These are phyloP conservation scores for Meiosimyza decipiens DNA, from an alignment of 2,888 invertebrate genomes.

Conservation along the genomic window DNA sequence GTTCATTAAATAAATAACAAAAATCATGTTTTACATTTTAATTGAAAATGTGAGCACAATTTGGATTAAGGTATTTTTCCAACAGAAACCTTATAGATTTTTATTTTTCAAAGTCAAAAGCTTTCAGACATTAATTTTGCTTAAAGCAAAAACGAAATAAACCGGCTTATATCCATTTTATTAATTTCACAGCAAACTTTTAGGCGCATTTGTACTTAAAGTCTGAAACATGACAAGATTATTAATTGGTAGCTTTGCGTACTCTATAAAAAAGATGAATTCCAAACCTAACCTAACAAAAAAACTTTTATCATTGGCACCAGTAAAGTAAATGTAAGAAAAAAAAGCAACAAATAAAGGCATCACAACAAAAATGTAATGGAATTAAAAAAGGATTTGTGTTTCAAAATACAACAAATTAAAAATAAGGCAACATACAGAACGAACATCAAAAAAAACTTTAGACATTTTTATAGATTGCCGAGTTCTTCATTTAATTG, in stretches of 20 bases:
- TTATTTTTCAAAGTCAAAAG: no score
- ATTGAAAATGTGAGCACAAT: no score
- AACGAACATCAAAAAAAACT: not conserved
- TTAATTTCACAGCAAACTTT: no score
- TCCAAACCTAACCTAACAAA: not conserved
- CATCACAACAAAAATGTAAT: not conserved
- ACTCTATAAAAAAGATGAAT: not conserved
- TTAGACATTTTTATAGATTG: constrained; percentile 5
- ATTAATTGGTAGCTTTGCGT: constrained; percentile 11
- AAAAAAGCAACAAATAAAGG: not conserved
- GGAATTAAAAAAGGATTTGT: not conserved
- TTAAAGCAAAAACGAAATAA: no score
- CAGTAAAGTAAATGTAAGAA: not conserved
- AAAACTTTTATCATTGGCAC: not conserved
- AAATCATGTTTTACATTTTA: no score
- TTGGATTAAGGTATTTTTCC: no score
- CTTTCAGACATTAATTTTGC: no score
- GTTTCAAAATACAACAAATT: not conserved
- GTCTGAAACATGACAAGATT: not conserved
- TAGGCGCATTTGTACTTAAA: no score
- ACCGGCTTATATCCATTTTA: no score
- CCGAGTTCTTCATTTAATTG: constrained; percentile 7
- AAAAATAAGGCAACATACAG: no score
- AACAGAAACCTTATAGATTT: no score
- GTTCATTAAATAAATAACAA: no score